Conservation (phyloP, 2,797 vertebrate genomes). For the Hippoglossus hippoglossus region DNA sequence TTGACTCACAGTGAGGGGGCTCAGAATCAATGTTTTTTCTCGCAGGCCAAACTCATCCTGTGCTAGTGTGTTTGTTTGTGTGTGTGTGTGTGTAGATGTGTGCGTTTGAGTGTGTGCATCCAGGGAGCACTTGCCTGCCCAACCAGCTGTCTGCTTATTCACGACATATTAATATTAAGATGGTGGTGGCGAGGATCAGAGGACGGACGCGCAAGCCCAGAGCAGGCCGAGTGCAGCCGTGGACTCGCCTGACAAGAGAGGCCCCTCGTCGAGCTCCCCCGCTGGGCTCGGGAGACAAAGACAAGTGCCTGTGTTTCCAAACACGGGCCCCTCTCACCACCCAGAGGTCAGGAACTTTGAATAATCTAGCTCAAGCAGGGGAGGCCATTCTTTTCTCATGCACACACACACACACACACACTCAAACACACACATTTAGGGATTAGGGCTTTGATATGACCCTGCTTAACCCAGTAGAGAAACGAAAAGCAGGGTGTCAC, state of each 20-base stretch:
- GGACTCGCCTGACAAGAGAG: constrained; percentile 62
- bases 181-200: constrained; percentile 46
- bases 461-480: constrained; percentile 80
- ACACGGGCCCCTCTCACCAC: constrained; percentile 79
- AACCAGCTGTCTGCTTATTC: constrained; percentile 72
- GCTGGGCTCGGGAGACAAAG: constrained; percentile 80
- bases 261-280: constrained; percentile 65
- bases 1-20: constrained; percentile 74
- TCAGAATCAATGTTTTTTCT: constrained; percentile 80
- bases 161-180: constrained; percentile 65
- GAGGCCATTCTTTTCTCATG: constrained; percentile 47
- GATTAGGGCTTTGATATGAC: constrained; percentile 80
- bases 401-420: constrained; percentile 35
- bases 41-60: constrained; percentile 66
- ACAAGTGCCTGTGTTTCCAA: constrained; percentile 83
- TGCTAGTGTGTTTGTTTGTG: constrained; percentile 15
- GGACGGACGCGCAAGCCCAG: constrained; percentile 35
- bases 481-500: constrained; percentile 51
- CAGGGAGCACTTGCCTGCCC: constrained; percentile 47
- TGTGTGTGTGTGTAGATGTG: not conserved
- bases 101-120: not conserved
- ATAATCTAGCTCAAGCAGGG: constrained; percentile 81
- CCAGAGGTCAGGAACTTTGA: constrained; percentile 82
- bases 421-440: constrained; percentile 50
- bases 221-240: constrained; percentile 49